These are phyloP conservation scores for Temnothorax longispinosus DNA, from an alignment of 1,140 invertebrate species.

Conservation along the genomic window DNA sequence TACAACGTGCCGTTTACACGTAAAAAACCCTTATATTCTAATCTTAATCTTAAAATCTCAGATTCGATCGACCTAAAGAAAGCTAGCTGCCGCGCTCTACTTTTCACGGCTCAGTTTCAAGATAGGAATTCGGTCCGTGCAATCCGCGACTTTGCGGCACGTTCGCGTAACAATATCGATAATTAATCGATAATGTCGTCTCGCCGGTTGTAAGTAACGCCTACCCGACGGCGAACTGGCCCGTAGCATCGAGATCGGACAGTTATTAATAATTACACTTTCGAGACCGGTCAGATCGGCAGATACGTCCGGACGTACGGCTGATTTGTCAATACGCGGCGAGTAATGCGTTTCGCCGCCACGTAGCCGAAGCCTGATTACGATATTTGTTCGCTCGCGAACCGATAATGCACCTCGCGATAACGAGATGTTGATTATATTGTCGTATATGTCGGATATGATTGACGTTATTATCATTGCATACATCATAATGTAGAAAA, in stretches of 20 bases:
- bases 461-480: conserved; percentile 52
- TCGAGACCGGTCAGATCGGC: conserved; percentile 47
- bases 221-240: conserved; percentile 39
- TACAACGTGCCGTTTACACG: background rate
- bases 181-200: conserved; percentile 68
- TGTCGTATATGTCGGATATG: conserved; percentile 29
- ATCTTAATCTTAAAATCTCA: background rate
- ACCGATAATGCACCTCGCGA: conserved; percentile 35
- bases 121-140: background rate
- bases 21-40: background rate
- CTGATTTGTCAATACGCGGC: conserved; percentile 55
- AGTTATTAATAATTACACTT: conserved; percentile 72
- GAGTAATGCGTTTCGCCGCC: conserved; percentile 46
- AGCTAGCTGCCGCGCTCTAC: background rate
- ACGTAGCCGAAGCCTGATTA: conserved; percentile 41
- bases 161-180: conserved; percentile 62
- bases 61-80: background rate
- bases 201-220: conserved; percentile 39
- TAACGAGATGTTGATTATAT: conserved; percentile 58
- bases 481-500: conserved; percentile 31
- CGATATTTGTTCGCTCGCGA: conserved; percentile 61
- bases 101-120: background rate
- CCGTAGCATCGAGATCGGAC: conserved; percentile 27
- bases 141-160: conserved; percentile 11
- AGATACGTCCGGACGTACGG: conserved; percentile 56